These are phyloP conservation scores for Monarcha castaneiventris DNA, from an alignment of 2,113 vertebrate species.

Conservation along the genomic window DNA sequence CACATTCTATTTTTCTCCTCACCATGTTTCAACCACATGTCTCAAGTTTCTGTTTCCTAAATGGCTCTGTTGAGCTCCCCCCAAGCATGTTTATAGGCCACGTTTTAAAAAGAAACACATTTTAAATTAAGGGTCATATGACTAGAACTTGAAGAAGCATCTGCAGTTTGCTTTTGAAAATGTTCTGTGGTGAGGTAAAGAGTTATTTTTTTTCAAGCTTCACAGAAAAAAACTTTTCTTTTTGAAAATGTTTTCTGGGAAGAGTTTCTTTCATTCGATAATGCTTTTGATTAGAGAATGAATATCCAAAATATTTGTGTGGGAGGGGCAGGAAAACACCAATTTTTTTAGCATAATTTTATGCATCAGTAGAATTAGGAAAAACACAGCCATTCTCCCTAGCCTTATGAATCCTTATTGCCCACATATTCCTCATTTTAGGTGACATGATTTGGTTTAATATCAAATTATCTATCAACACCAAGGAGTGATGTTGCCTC, in stretches of 20 bases:
- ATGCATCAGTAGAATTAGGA: not conserved
- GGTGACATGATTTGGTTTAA: not conserved
- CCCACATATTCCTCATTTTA: not conserved
- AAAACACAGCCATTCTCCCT: not conserved
- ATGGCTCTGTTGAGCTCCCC: not conserved
- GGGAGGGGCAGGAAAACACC: not conserved
- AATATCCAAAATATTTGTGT: not conserved
- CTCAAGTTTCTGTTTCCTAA: slow-evolving; percentile 29
- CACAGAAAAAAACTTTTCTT: not conserved
- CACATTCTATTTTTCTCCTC: slow-evolving; percentile 14
- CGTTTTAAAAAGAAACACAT: slow-evolving; percentile 30
- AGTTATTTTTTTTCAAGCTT: not conserved
- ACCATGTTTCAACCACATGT: slow-evolving; percentile 52
- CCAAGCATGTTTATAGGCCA: slow-evolving; percentile 1
- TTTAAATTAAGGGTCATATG: slow-evolving; percentile 2
- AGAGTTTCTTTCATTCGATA: not conserved
- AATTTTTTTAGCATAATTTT: not conserved
- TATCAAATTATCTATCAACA: not conserved
- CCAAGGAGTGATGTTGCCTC: not conserved
- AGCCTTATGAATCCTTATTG: not conserved
- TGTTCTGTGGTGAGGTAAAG: not conserved
- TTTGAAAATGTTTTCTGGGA: not conserved
- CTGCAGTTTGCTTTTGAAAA: slow-evolving; percentile 35
- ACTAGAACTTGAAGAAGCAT: slow-evolving; percentile 18
- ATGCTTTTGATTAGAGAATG: slow-evolving; percentile 9